phyloP scores from a whole-genome alignment of 2,888 invertebrate genomes.

The Protodeltote pygarga region DNA sequence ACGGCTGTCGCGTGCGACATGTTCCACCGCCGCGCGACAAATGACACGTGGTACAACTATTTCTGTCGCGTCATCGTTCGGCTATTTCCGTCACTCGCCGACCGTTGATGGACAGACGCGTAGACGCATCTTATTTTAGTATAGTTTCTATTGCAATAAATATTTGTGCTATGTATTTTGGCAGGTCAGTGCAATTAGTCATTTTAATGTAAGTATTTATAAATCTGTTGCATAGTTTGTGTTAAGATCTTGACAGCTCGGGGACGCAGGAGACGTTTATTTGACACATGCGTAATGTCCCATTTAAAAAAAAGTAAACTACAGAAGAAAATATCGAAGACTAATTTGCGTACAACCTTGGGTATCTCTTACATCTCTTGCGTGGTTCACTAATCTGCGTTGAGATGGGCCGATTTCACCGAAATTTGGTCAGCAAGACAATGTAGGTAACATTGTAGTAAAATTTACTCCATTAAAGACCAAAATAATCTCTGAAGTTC shows the following conservation, averaged over 20 bases:
- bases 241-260: constrained; percentile 1
- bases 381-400: no score
- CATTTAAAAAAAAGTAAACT: no score
- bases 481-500: no score
- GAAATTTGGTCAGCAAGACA: no score
- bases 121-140: constrained; percentile 43
- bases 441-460: no score
- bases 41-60: constrained; percentile 38
- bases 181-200: constrained; percentile 36
- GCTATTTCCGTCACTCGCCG: constrained; percentile 46
- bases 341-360: no score
- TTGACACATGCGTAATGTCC: no score
- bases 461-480: no score
- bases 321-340: no score
- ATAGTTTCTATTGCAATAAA: constrained; percentile 41
- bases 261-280: no score
- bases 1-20: constrained; percentile 24
- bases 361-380: no score
- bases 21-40: constrained; percentile 34
- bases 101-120: constrained; percentile 47
- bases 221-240: constrained; percentile 8
- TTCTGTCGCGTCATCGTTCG: constrained; percentile 44
- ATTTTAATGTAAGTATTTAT: constrained; percentile 30
- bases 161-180: constrained; percentile 32
- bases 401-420: no score